Conservation (phyloP, 2,113 vertebrate species). For the Rhea americana region DNA sequence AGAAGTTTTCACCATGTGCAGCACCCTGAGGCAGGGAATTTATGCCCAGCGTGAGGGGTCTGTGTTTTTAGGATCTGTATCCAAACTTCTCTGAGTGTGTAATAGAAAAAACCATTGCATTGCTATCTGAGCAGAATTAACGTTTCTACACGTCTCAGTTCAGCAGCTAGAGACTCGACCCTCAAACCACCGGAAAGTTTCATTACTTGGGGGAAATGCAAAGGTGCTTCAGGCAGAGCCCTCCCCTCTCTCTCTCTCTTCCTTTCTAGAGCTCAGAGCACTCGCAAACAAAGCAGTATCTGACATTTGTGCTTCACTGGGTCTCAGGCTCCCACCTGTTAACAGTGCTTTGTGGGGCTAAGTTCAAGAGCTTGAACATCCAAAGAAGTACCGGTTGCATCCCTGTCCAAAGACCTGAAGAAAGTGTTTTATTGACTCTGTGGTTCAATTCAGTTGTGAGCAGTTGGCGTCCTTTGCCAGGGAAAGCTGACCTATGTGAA, state of each 20-base stretch:
- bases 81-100: background rate
- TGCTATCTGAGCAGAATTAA: background rate
- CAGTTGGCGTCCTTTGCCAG: background rate
- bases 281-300: rapidly evolving
- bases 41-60: background rate
- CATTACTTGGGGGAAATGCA: background rate
- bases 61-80: background rate
- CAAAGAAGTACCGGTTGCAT: background rate
- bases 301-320: background rate
- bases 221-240: background rate
- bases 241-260: background rate
- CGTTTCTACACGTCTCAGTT: rapidly evolving
- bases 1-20: rapidly evolving
- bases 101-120: rapidly evolving
- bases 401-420: background rate
- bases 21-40: background rate
- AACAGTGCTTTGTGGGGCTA: background rate
- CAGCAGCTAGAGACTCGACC: background rate
- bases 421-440: background rate
- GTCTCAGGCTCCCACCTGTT: background rate
- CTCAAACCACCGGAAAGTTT: constrained; percentile 20
- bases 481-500: rapidly evolving
- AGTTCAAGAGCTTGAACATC: background rate
- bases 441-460: background rate
- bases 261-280: background rate